Base-by-base conservation (phyloP, 2,888 invertebrate genomes). In the Tenthredo notha region DNA sequence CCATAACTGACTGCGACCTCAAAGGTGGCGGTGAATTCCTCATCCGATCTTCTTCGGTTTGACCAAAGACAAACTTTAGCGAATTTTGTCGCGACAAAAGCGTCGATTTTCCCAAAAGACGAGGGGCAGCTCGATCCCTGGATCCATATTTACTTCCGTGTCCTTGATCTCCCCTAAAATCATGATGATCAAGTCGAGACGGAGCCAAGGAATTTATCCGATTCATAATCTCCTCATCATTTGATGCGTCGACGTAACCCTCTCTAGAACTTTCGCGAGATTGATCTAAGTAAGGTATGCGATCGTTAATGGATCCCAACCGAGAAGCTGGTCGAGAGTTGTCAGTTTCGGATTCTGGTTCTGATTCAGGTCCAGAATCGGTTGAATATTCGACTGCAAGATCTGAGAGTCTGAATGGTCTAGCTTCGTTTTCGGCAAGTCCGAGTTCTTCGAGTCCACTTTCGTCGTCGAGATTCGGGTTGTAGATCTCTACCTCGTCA, bases 341-440 rank as follows among this genome's bases (percentile, higher is more conserved):
- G 78, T 87, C 85, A 5, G 85, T 86, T 61, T 93, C 92, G 1
- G 90, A 90, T 84, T 92, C 92, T 2, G 92, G 91, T 78, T 92
- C 92, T 0, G 93, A 93, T 78, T 92, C 91, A 0, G 93, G 92
- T 0, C 92, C 92, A 2, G 93, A 93, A 78, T 93, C 93, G 15
- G 91, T 91, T 0, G 92, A 93, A 84, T 92, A 92, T 40, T 93
- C 92, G 0, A 88, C 87, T 0, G 90, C 91, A 12, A 93, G 87
- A 86, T 93, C 93, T 2, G 92, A 91, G n/a, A 92, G 78, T 25
- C 91, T 90, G 82, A 92, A 92, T 0, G 90, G 89, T 21, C 91
- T 88, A 0, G 88, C 88, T 18, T 84, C 77, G 43, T 75, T 84
- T 72, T 85, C 85, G 4, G 85, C 80, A 25, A 82, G 18, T 54